These are phyloP conservation scores for Ischnus inquisitorius DNA, from an alignment of 2,888 invertebrate genomes.

Conservation along the genomic window DNA sequence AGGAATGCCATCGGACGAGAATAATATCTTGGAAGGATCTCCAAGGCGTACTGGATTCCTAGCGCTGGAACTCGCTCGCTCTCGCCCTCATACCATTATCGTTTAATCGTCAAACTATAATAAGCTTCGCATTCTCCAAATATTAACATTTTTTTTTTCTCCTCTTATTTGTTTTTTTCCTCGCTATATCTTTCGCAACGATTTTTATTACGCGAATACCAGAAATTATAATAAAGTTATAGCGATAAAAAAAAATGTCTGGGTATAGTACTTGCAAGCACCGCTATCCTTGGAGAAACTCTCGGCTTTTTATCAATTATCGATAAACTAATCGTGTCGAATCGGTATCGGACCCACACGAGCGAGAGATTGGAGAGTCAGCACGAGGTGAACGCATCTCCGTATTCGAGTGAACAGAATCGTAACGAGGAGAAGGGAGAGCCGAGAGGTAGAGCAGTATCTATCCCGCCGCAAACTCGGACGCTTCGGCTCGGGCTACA, in stretches of 20 bases:
- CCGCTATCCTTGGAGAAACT: too few relatives aligned
- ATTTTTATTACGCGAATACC: background rate
- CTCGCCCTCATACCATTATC: slow-evolving; percentile 2
- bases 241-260: background rate
- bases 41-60: slow-evolving; percentile 59
- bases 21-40: slow-evolving; percentile 60
- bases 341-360: background rate
- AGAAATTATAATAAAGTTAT: background rate
- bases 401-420: slow-evolving; percentile 38
- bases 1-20: slow-evolving; percentile 62
- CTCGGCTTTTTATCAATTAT: background rate
- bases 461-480: slow-evolving; percentile 34
- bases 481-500: slow-evolving; percentile 45
- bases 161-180: background rate
- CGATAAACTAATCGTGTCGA: background rate
- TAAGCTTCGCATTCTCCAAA: slow-evolving; percentile 9
- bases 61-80: background rate
- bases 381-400: slow-evolving; percentile 3
- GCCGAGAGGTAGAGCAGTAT: background rate
- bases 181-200: background rate
- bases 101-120: slow-evolving; percentile 29
- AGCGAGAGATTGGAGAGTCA: background rate
- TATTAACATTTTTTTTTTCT: background rate
- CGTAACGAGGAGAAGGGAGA: background rate
- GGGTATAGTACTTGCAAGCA: too few relatives aligned